These are phyloP conservation scores for Hirtodrosophila duncani DNA, from an alignment of 2,888 invertebrate genomes.

Conservation along the genomic window DNA sequence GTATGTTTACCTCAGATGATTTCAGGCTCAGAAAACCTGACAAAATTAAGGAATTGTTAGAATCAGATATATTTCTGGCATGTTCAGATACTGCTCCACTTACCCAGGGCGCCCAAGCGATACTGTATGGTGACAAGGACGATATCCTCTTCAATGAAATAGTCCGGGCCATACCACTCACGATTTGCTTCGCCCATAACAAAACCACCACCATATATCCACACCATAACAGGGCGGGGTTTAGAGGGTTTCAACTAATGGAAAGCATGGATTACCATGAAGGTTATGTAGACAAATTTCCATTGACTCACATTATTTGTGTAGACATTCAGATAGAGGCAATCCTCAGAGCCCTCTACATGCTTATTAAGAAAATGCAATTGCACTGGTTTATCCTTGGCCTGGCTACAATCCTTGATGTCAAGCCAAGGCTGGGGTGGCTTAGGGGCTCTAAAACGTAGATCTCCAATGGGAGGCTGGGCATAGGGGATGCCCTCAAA, in stretches of 20 bases:
- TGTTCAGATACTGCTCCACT: conserved; percentile 1
- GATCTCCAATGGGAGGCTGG: conserved; percentile 76
- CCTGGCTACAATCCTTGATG: conserved; percentile 76
- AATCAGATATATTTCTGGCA: not conserved
- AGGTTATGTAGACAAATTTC: no score
- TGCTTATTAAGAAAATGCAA: conserved; percentile 68
- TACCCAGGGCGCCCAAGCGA: conserved; percentile 79
- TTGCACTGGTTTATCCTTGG: conserved; percentile 74
- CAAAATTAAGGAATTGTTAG: not conserved
- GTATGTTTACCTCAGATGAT: conserved; percentile 78
- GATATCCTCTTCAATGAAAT: conserved; percentile 79
- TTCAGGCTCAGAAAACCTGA: conserved; percentile 79
- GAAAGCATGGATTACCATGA: not conserved
- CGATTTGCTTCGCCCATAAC: conserved; percentile 77
- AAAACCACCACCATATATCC: conserved; percentile 80
- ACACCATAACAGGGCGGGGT: conserved; percentile 78
- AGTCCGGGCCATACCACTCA: conserved; percentile 78
- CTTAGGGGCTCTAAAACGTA: conserved; percentile 78
- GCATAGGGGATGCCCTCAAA: conserved; percentile 78
- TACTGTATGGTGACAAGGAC: conserved; percentile 79
- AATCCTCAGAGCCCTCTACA: conserved; percentile 80
- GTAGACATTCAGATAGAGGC: conserved; percentile 80
- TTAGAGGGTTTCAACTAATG: conserved; percentile 66
- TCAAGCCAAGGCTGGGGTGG: conserved; percentile 78
- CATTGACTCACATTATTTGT: conserved; percentile 74